A percentile compares a stretch with the other conserved stretches of the same genome.
phyloP scores from a whole-genome alignment of 2,888 invertebrate genomes.

The Andrena fulva region DNA sequence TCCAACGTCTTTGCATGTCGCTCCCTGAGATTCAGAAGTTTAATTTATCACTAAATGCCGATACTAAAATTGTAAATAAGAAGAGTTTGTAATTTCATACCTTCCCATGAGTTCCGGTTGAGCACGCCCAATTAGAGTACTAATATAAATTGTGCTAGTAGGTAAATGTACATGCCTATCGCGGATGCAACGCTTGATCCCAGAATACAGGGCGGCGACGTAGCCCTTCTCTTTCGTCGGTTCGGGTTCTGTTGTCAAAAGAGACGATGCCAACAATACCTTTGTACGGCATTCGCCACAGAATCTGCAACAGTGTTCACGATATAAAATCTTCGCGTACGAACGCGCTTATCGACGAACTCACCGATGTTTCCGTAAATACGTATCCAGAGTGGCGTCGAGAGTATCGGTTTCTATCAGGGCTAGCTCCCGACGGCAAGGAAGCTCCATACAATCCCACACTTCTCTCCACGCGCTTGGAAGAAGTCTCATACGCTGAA shows the following conservation, averaged over 20 bases:
- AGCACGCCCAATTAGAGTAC: slow-evolving; percentile 94
- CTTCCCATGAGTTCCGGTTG: slow-evolving; percentile 96
- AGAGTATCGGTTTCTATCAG: slow-evolving; percentile 94
- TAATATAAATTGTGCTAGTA: slow-evolving; percentile 95
- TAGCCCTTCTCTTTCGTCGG: slow-evolving; percentile 95
- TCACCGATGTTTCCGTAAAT: slow-evolving; percentile 94
- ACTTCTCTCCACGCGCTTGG: slow-evolving; percentile 92
- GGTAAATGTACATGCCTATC: slow-evolving; percentile 95
- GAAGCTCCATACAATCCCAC: slow-evolving; percentile 93
- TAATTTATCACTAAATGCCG: neutral
- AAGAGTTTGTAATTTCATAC: slow-evolving; percentile 82
- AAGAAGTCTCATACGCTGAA: slow-evolving; percentile 91
- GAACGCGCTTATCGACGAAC: slow-evolving; percentile 23
- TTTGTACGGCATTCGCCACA: slow-evolving; percentile 97
- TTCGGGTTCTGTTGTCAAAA: slow-evolving; percentile 94
- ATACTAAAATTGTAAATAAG: slow-evolving; percentile 8
- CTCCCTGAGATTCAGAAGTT: slow-evolving; percentile 87
- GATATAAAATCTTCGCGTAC: neutral
- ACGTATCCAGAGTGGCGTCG: slow-evolving; percentile 94
- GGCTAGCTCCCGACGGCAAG: slow-evolving; percentile 93
- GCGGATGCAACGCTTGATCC: slow-evolving; percentile 93
- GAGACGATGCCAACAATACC: slow-evolving; percentile 93
- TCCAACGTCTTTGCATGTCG: slow-evolving; percentile 98
- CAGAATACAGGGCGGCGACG: slow-evolving; percentile 93
- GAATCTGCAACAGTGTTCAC: slow-evolving; percentile 86